These are phyloP conservation scores for Oryzias sinensis DNA, from an alignment of 2,797 vertebrate species.

Conservation along the genomic window DNA sequence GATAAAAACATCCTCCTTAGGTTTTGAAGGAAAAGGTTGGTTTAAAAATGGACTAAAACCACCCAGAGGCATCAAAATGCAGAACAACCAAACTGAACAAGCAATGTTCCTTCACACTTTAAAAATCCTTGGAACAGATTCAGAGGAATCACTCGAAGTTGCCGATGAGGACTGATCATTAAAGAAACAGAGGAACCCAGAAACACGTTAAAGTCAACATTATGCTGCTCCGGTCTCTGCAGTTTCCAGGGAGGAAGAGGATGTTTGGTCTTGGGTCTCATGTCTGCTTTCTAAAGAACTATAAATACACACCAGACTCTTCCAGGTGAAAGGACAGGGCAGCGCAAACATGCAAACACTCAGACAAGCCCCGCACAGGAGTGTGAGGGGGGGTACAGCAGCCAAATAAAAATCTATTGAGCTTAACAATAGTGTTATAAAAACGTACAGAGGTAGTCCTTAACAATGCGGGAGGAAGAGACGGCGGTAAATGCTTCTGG, in stretches of 20 bases:
- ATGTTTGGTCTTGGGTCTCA: constrained; percentile 81
- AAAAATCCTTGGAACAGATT: too few relatives aligned
- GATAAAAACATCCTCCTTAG: too few relatives aligned
- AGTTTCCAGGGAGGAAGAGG: constrained; percentile 88
- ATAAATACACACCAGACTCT: constrained; percentile 81
- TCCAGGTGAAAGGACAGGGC: constrained; percentile 80
- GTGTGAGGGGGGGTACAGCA: constrained; percentile 43
- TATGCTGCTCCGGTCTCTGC: constrained; percentile 53
- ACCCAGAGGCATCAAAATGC: too few relatives aligned
- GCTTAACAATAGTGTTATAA: constrained; percentile 78
- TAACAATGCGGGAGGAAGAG: constrained; percentile 82
- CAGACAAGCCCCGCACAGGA: constrained; percentile 41
- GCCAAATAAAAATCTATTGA: constrained; percentile 77
- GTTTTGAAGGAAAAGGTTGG: too few relatives aligned
- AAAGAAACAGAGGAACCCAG: constrained; percentile 10
- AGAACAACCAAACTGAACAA: too few relatives aligned
- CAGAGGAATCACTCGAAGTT: too few relatives aligned
- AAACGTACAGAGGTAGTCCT: constrained; percentile 77
- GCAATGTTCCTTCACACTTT: too few relatives aligned
- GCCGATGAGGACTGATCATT: too few relatives aligned
- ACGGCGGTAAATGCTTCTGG: constrained; percentile 73
- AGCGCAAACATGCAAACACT: constrained; percentile 67
- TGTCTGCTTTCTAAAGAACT: constrained; percentile 79
- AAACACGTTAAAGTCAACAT: constrained; percentile 51
- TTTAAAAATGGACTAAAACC: too few relatives aligned